These are phyloP conservation scores for Oreonectes daqikongensis DNA, from an alignment of 2,797 vertebrate genomes.

Conservation along the genomic window DNA sequence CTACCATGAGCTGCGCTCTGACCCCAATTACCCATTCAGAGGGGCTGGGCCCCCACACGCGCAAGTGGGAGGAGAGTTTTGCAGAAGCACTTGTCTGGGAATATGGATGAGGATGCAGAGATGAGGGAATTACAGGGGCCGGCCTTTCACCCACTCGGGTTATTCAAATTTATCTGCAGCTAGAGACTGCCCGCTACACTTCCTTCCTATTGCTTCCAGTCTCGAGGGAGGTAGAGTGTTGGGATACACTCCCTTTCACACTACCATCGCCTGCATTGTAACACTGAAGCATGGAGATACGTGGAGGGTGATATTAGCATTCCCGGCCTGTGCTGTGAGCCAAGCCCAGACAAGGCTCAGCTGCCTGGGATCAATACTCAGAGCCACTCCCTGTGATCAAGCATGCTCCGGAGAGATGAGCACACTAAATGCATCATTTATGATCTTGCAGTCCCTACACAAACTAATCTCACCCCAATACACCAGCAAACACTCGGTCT, in stretches of 20 bases:
- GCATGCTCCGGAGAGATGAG: conserved; percentile 57
- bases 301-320: conserved; percentile 58
- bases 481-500: conserved; percentile 33
- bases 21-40: conserved; percentile 86
- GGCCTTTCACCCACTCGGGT: conserved; percentile 64
- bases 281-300: conserved; percentile 25
- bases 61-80: conserved; percentile 74
- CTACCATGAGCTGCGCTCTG: conserved; percentile 67
- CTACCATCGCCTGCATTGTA: not conserved
- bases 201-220: conserved; percentile 13
- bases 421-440: conserved; percentile 71
- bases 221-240: not conserved
- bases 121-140: conserved; percentile 70
- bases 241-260: not conserved
- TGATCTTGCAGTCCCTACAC: conserved; percentile 57
- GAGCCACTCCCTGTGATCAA: conserved; percentile 61
- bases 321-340: conserved; percentile 47
- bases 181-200: conserved; percentile 20
- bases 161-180: conserved; percentile 59
- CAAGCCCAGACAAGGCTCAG: conserved; percentile 58
- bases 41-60: conserved; percentile 70
- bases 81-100: conserved; percentile 72
- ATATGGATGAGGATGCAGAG: conserved; percentile 76
- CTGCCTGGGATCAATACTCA: conserved; percentile 67
- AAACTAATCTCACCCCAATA: conserved; percentile 62